Evolutionary conservation across 1,140 invertebrate genomes (phyloP).

Genomic region (Tetragnatha versicolor): DNA sequence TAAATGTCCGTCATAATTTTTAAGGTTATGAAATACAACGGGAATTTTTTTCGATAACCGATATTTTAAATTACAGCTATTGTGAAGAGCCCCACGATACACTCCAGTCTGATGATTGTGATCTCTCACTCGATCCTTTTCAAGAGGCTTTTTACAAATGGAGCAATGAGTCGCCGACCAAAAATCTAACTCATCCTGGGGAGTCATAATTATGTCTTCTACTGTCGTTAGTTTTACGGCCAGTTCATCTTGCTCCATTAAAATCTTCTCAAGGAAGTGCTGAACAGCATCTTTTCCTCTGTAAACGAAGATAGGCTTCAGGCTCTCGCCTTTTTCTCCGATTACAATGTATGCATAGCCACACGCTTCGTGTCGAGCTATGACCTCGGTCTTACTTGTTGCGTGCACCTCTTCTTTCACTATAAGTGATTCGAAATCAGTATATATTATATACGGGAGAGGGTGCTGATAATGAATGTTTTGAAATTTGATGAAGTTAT

Average conservation of each 20-base stretch:
- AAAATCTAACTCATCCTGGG: not conserved
- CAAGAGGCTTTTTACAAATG: not conserved
- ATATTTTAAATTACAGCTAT: conserved; percentile 16
- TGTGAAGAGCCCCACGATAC: not conserved
- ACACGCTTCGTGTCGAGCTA: not conserved
- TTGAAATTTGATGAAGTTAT: not conserved
- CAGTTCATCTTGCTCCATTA: not conserved
- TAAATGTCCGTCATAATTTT: not conserved
- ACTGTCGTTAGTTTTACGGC: not conserved
- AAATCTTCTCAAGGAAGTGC: not conserved
- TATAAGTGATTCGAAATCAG: not conserved
- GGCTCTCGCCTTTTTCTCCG: not conserved
- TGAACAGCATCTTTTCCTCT: not conserved
- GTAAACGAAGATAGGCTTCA: not conserved
- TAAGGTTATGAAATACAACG: conserved; percentile 13
- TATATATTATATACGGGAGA: not conserved
- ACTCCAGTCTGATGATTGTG: conserved; percentile 2
- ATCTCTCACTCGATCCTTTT: not conserved
- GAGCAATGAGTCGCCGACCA: not conserved
- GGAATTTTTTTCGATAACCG: conserved; percentile 4
- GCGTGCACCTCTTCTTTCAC: not conserved
- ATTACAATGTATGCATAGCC: not conserved
- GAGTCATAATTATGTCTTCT: not conserved
- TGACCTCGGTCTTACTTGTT: not conserved
- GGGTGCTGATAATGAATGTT: not conserved